phyloP scores from a whole-genome alignment of 2,888 invertebrate genomes.

The Tillus elongatus region DNA sequence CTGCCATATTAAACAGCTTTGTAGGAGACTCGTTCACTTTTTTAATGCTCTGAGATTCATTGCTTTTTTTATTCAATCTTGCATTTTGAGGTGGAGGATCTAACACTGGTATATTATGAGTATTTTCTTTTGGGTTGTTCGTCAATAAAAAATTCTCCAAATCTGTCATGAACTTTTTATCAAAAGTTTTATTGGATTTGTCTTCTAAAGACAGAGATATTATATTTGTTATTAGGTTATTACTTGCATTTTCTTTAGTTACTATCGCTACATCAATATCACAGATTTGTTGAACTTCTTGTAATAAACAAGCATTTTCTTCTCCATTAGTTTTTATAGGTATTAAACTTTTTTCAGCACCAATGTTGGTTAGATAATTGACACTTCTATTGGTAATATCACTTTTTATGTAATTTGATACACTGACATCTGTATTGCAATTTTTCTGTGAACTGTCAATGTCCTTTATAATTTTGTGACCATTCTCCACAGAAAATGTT shows the following conservation, averaged over 20 bases:
- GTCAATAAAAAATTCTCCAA: conserved; percentile 51
- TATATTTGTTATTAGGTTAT: conserved; percentile 16
- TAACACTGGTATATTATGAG: conserved; percentile 39
- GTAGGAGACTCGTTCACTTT: conserved; percentile 12
- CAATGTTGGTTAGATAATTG: too few relatives aligned
- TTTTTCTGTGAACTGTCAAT: too few relatives aligned
- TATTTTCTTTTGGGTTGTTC: conserved; percentile 19
- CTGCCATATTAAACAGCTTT: not conserved
- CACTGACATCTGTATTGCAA: too few relatives aligned
- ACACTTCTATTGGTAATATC: conserved; percentile 27
- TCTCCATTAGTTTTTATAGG: too few relatives aligned
- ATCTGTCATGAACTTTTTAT: conserved; percentile 55
- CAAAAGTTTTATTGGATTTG: conserved; percentile 19
- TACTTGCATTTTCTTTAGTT: conserved; percentile 7
- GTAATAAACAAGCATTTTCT: too few relatives aligned
- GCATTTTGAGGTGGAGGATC: conserved; percentile 42
- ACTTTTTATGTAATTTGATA: conserved; percentile 23
- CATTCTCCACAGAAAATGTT: too few relatives aligned
- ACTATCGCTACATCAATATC: conserved; percentile 2
- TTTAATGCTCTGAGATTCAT: conserved; percentile 12
- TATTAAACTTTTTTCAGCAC: too few relatives aligned
- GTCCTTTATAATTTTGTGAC: too few relatives aligned
- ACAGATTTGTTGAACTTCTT: not conserved
- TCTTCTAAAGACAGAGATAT: conserved; percentile 22
- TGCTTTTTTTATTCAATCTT: too few relatives aligned